Conservation (phyloP, 2,113 vertebrate species). For the Hyperopisus bebe region DNA sequence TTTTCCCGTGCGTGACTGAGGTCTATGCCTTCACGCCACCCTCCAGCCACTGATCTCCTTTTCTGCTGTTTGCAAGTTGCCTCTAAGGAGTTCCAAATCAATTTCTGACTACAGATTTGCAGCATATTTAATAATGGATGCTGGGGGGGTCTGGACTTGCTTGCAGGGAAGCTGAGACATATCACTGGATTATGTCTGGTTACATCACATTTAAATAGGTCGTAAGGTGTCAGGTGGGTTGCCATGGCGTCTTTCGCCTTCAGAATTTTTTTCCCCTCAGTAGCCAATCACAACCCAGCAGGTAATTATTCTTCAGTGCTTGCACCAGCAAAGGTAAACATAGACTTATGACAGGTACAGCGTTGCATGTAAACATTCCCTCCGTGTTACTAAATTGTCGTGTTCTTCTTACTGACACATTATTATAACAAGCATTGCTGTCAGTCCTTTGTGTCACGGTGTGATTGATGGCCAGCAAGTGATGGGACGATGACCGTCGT, state of each 20-base stretch:
- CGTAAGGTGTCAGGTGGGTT: conserved; percentile 24
- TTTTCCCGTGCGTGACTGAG: conserved; percentile 22
- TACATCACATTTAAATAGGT: conserved; percentile 48
- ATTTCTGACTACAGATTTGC: conserved; percentile 40
- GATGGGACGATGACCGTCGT: background rate
- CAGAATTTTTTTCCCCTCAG: background rate
- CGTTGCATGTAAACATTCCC: background rate
- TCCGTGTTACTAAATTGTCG: background rate
- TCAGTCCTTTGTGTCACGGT: background rate
- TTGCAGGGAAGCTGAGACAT: conserved; percentile 26
- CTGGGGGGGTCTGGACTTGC: conserved; percentile 11
- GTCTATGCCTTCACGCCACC: conserved; percentile 16
- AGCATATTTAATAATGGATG: conserved; percentile 38
- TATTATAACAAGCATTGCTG: background rate
- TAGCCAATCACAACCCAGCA: background rate
- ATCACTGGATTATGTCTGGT: conserved; percentile 33
- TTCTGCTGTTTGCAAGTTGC: conserved; percentile 39
- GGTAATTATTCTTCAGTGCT: conserved; percentile 2
- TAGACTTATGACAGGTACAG: background rate
- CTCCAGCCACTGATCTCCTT: conserved; percentile 35
- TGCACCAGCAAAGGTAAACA: background rate
- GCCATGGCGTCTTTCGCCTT: conserved; percentile 30
- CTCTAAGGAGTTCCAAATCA: conserved; percentile 35
- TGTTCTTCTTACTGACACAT: background rate
- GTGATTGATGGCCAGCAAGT: background rate